Conservation (phyloP, 53 echinoderm and acorn worm genomes). For the Pentamera pediparva region DNA sequence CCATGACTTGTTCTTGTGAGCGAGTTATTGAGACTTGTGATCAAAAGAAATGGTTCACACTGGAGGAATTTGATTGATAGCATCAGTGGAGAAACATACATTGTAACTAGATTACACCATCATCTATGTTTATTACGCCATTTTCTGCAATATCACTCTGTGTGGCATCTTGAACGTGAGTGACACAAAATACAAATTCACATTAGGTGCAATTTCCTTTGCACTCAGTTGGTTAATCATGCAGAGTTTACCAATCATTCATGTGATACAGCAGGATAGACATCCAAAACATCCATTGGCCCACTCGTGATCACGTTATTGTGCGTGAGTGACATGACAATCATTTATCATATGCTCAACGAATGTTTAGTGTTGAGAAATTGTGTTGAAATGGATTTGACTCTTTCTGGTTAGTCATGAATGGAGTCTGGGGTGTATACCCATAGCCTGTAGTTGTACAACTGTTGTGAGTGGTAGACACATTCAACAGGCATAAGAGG, state of each 20-base stretch:
- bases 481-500: neutral
- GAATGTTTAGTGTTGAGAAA: neutral
- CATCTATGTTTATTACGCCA: neutral
- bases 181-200: neutral
- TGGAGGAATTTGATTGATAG: neutral
- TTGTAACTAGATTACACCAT: neutral
- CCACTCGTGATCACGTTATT: neutral
- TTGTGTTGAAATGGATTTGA: neutral
- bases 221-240: neutral
- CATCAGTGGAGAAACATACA: neutral
- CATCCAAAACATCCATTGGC: neutral
- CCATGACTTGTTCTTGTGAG: neutral
- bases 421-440: neutral
- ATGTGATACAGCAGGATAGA: neutral
- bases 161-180: neutral
- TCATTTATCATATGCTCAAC: neutral
- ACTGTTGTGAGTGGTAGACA: neutral
- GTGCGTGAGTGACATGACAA: neutral
- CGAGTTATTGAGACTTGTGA: neutral
- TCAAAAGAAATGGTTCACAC: neutral
- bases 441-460: neutral
- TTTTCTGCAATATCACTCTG: slow-evolving; percentile 8
- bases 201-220: neutral
- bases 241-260: neutral
- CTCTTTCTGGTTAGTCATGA: neutral